Conservation (phyloP, 1,140 invertebrate species). For the Eriosoma lanigerum region DNA sequence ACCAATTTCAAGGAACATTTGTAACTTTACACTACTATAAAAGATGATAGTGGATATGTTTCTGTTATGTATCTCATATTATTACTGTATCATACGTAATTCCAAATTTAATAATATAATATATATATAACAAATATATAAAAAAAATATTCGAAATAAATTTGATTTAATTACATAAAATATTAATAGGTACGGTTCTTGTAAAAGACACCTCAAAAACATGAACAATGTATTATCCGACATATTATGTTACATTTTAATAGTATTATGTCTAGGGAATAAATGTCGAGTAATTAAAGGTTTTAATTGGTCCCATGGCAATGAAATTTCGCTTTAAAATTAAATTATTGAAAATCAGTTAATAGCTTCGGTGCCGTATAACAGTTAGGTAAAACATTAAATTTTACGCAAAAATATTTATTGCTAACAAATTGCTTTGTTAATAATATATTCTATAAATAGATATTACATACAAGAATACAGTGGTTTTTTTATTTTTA, state of each 20-base stretch:
- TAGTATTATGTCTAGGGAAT: neutral
- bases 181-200: neutral
- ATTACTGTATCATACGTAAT: too few species aligned
- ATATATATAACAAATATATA: too few species aligned
- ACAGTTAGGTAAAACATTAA: neutral
- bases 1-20: too few species aligned
- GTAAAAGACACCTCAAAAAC: neutral
- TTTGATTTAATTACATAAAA: neutral
- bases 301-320: neutral
- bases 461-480: too few species aligned
- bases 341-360: constrained; percentile 42
- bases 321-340: constrained; percentile 22
- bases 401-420: neutral
- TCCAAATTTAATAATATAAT: too few species aligned
- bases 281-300: constrained; percentile 30
- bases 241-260: neutral
- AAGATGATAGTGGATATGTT: too few species aligned
- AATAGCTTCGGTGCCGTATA: neutral
- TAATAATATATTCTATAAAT: neutral
- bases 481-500: too few species aligned
- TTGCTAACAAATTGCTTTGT: neutral
- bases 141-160: too few species aligned
- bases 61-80: too few species aligned
- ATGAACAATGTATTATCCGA: neutral
- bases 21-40: too few species aligned